Evolutionary conservation across 2,113 vertebrate genomes (phyloP), one percentile per base, ranked within the genome.

Genomic region (Trematocara unimaculatum): DNA sequence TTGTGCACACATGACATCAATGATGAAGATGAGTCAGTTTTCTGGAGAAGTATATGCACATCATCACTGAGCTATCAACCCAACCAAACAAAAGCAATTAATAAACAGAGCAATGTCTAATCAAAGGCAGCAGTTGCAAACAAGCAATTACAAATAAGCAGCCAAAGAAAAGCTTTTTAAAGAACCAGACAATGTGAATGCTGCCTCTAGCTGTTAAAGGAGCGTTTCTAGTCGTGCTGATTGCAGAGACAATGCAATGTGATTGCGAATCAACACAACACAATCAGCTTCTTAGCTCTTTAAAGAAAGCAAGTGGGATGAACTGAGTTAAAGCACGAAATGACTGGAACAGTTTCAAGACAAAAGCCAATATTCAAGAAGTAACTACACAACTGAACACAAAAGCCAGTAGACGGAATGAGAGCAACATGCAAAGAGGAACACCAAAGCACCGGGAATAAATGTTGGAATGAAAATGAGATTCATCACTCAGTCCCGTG

Each of bases 351-450:
- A 18, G 56, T 31, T 84, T 11, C 11, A 55, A 18, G 18, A 9
- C 26, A 23, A 23, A 84, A 49, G 53, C 35, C 55, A 67, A 60
- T 51, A 35, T 83, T 84, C 45, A 77, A 83, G 56, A 58, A 74
- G 70, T 8, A 38, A 79, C 2, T 14, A 18, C 13, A 88, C 20
- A 8, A 82, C 8, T 86, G 42, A 60, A 88, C 18, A 77, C 35
- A 82, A 79, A 87, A 82, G 38, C 14, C 55, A 72, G 82, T 53
- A 79, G 81, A 89, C 14, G 55, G 42, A 79, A 82, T 88, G 84
- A 85, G 54, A 62, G 86, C 56, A 33, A 84, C 89, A 88, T 88
- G 88, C 88, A 91, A 55, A 77, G 64, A 55, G 26, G 29, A 67
- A 53, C 23, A 33, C 8, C 26, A 58, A 84, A 67, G 62, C 78